Evolutionary conservation across 2,797 vertebrate species (phyloP).

Genomic region (Emys orbicularis): DNA sequence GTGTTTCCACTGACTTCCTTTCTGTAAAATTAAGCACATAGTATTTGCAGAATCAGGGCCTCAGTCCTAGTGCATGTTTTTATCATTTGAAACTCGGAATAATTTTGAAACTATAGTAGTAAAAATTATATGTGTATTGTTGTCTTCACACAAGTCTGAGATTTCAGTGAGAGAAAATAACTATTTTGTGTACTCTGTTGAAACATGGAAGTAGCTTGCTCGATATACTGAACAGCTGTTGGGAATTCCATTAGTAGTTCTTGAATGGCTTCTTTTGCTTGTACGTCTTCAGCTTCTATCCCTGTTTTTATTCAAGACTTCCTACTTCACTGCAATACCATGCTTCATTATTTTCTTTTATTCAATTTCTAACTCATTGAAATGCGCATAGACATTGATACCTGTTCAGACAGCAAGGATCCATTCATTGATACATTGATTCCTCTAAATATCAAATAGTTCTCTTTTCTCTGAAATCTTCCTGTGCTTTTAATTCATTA

Average conservation of each 20-base stretch:
- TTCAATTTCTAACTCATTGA: conserved; percentile 66
- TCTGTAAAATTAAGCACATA: not conserved
- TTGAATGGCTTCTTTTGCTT: conserved; percentile 73
- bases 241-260: conserved; percentile 49
- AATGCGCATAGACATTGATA: conserved; percentile 27
- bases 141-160: not conserved
- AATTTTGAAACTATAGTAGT: not conserved
- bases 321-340: conserved; percentile 27
- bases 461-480: conserved; percentile 24
- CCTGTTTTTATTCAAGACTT: conserved; percentile 52
- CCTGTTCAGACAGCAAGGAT: conserved; percentile 50
- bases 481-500: conserved; percentile 18
- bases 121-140: not conserved
- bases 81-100: not conserved
- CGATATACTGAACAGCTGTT: conserved; percentile 46
- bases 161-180: not conserved
- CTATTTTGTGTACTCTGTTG: not conserved
- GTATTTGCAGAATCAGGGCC: not conserved
- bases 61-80: not conserved
- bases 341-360: conserved; percentile 49
- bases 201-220: conserved; percentile 18
- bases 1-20: conserved; percentile 32
- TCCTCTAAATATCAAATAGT: conserved; percentile 24
- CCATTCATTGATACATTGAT: not conserved
- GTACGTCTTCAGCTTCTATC: conserved; percentile 47